Evolutionary conservation across 2,888 invertebrate genomes (phyloP), one percentile per base, ranked within the genome.

Genomic region (Emmelina monodactyla): DNA sequence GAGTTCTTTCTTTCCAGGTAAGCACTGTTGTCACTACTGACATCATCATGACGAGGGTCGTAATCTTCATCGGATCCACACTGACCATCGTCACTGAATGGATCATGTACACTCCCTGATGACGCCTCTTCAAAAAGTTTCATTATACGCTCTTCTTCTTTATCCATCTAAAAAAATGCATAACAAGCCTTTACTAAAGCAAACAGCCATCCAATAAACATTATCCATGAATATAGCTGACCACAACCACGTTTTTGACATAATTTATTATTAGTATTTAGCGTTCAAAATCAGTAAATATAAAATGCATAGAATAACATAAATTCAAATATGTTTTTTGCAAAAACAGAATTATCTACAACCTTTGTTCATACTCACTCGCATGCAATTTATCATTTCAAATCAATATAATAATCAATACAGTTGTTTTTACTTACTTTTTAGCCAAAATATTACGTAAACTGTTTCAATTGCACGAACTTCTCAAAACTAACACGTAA

Each of bases 41-140:
- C 33, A n/a, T 28, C 28, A 33, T 33, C 28, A 13, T 33, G 9
- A 16, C 16, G 12, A 33, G 28, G 28, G 13, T 28, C 7, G 28
- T 33, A 33, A 28, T 28, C 28, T 16, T 13, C 14, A 28, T 33
- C 28, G 14, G 33, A 33, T 28, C 33, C 33, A 28, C 15, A 33
- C 15, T 33, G 28, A 28, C 33, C 33, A 33, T 22, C 33, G 14
- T 33, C 33, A 28, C 33, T 28, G 15, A 33, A 33, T 33, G 33
- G 33, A 28, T 28, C 14, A 11, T n/a, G n/a, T n/a, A n/a, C 12
- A 13, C 16, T 28, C 11, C 16, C 28, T 13, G 28, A 28, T 33
- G 28, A 33, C 28, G 28, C 28, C 16, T 33, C 33, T 28, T 33
- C 25, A 14, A 33, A 28, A 11, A 33, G 33, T 28, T n/a, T n/a